A percentile compares a stretch with the other conserved stretches of the same genome.
Evolutionary conservation across 1,140 invertebrate genomes (phyloP).

Genomic region (Pinna nobilis): DNA sequence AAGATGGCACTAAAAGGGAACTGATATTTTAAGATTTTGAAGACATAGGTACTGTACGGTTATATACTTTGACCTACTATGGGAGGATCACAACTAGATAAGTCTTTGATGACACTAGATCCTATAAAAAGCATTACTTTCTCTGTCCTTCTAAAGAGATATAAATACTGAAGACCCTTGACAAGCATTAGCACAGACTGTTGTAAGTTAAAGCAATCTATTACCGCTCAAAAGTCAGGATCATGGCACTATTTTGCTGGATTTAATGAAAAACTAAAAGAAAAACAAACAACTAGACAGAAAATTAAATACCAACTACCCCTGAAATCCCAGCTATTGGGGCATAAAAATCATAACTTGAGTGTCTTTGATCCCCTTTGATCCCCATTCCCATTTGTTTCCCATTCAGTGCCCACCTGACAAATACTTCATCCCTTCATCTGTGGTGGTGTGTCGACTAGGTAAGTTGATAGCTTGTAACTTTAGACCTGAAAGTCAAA

Average conservation of each 20-base stretch:
- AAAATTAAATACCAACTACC: background rate
- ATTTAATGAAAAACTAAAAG: background rate
- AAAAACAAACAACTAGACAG: background rate
- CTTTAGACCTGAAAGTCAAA: conserved; percentile 48
- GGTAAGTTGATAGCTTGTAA: conserved; percentile 54
- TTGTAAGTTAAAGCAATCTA: too few species aligned
- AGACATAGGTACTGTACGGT: background rate
- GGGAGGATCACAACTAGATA: background rate
- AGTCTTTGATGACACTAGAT: background rate
- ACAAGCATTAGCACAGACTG: too few species aligned
- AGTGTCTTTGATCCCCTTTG: too few species aligned
- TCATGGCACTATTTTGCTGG: background rate
- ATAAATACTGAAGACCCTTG: too few species aligned
- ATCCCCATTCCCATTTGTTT: too few species aligned
- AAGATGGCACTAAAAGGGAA: background rate
- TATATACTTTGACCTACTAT: background rate
- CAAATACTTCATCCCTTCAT: conserved; percentile 49
- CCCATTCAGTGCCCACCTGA: conserved; percentile 50
- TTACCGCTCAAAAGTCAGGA: too few species aligned
- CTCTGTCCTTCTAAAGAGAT: too few species aligned
- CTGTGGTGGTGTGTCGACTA: conserved; percentile 53
- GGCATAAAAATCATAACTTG: background rate
- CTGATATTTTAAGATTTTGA: background rate
- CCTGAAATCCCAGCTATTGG: background rate
- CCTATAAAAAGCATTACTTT: too few species aligned